A percentile compares a stretch with the other conserved stretches of the same genome.
Evolutionary conservation across 2,797 vertebrate species (phyloP).

Genomic region (Sphenopsis melanotis): DNA sequence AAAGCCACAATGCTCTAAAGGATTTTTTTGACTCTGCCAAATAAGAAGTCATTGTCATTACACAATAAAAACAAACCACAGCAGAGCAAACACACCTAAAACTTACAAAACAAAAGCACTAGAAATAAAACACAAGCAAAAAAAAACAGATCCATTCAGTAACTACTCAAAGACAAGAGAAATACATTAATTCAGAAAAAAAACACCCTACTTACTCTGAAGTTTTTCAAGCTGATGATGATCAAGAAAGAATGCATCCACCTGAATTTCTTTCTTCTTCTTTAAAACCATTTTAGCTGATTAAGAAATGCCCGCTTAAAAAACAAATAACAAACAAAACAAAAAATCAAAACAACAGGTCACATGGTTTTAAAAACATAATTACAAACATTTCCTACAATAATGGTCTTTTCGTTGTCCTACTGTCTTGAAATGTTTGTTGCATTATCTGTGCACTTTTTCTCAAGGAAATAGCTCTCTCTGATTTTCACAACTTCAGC

Average conservation of each 20-base stretch:
- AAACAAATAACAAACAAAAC: not conserved
- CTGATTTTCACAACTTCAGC: not conserved
- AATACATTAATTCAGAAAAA: not conserved
- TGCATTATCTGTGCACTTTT: not conserved
- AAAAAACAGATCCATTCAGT: not conserved
- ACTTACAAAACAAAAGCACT: not conserved
- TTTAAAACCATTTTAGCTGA: constrained; percentile 85
- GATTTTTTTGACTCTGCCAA: not conserved
- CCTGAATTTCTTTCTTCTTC: constrained; percentile 85
- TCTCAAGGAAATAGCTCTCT: not conserved
- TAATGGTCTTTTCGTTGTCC: not conserved
- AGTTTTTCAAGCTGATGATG: constrained; percentile 78
- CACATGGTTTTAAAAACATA: not conserved
- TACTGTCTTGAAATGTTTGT: not conserved
- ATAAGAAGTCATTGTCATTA: not conserved
- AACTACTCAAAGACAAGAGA: not conserved
- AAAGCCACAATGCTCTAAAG: fast-evolving
- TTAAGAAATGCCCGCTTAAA: not conserved
- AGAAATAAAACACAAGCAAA: not conserved
- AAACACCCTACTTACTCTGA: constrained; percentile 69
- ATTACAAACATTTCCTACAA: not conserved
- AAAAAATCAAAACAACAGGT: not conserved
- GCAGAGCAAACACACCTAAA: not conserved
- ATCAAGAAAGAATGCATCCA: constrained; percentile 81
- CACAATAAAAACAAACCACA: not conserved